Evolutionary conservation across 2,888 invertebrate genomes (phyloP).

Genomic region (Xestia c-nigrum): DNA sequence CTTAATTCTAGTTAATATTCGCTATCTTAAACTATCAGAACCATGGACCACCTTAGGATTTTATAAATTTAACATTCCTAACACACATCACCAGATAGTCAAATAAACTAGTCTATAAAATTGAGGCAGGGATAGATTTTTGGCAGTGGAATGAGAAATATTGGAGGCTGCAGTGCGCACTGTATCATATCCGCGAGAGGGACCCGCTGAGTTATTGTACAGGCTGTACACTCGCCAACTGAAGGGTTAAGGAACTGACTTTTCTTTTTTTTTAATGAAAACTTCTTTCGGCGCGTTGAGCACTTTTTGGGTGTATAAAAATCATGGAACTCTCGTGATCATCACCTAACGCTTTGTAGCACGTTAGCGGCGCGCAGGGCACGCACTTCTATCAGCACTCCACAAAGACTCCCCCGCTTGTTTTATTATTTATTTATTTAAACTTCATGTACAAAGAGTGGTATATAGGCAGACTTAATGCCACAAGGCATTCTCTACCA

Average conservation of each 20-base stretch:
- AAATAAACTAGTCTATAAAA: slow-evolving; percentile 48
- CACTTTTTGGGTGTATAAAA: too few species aligned
- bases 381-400: too few species aligned
- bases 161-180: slow-evolving; percentile 71
- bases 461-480: too few species aligned
- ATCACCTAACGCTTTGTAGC: too few species aligned
- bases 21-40: neutral
- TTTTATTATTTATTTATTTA: too few species aligned
- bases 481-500: too few species aligned
- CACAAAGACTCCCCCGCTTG: too few species aligned
- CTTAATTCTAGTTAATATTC: neutral
- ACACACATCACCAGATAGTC: neutral
- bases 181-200: slow-evolving; percentile 78
- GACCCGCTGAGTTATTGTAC: slow-evolving; percentile 76
- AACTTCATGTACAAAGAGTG: too few species aligned
- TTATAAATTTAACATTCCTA: neutral
- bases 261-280: neutral
- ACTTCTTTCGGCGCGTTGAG: too few species aligned
- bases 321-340: too few species aligned
- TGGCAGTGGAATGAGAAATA: slow-evolving; percentile 70
- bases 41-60: neutral
- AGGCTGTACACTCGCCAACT: slow-evolving; percentile 67
- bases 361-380: too few species aligned
- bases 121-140: slow-evolving; percentile 48
- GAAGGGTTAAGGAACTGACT: slow-evolving; percentile 19